Evolutionary conservation across 2,888 invertebrate species (phyloP), one percentile per base, ranked within the genome.

Genomic region (Ophion obscuratus): DNA sequence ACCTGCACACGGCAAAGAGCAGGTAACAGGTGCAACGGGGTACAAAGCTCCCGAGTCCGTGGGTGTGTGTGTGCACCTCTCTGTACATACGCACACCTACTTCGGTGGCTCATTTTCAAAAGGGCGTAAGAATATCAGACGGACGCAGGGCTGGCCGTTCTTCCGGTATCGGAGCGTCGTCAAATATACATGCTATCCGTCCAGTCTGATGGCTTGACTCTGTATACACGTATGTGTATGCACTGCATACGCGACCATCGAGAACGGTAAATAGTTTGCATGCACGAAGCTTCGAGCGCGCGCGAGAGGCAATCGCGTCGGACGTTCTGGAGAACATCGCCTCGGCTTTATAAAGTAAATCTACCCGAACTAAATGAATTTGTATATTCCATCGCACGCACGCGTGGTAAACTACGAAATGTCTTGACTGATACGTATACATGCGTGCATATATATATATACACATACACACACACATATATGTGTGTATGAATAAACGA

Each of bases 11-110:
- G 47, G 73, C 17, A 47, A 40, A 40, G 40, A 40, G 40, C 75
- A 68, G 74, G 82, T 84, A 88, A 88, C 86, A 88, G 84, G 88
- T 88, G 84, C 87, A 88, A 85, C 74, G 78, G 88, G 83, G 82
- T 88, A 88, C 88, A 85, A 88, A 88, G 87, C 88, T 88, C 87
- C 87, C 83, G 82, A 85, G 83, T 7, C 40, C 40, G 40, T 40
- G 0, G 40, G 40, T 40, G 40, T 40, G 9, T 40, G 9, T 40
- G 40, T 40, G 53, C 24, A 70, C n/a, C 10, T 24, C 5, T 73
- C 59, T 66, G 81, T 44, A 73, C 64, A 73, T 71, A 20, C 61
- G 31, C 68, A 70, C 53, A 67, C 27, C 31, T 7, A 75, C 53
- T 14, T 31, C 53, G 53, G 44, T 66, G 14, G 20, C 24, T 74